Evolutionary conservation across 2,113 vertebrate species (phyloP).

Genomic region (Cardinalis cardinalis): DNA sequence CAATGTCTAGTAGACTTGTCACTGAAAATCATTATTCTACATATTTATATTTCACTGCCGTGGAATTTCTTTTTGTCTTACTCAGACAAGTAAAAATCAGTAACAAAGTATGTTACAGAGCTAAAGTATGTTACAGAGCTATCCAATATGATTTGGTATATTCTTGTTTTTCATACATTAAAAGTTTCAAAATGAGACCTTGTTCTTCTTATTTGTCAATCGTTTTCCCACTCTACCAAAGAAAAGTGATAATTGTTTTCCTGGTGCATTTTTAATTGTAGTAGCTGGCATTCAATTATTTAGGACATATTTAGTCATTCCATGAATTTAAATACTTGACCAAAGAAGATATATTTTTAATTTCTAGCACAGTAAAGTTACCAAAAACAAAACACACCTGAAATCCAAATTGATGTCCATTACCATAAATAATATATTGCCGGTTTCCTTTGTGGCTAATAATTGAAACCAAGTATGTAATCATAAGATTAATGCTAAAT

Average conservation of each 20-base stretch:
- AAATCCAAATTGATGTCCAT: constrained; percentile 17
- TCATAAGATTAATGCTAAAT: constrained; percentile 9
- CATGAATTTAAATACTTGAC: not conserved
- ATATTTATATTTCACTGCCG: not conserved
- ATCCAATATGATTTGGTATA: not conserved
- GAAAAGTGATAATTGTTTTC: not conserved
- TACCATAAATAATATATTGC: constrained; percentile 37
- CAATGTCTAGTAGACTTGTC: not conserved
- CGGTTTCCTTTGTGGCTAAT: constrained; percentile 28
- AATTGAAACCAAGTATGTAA: constrained; percentile 20
- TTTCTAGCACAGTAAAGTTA: not conserved
- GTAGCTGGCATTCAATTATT: not conserved
- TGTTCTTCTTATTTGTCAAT: not conserved
- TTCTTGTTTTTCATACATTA: not conserved
- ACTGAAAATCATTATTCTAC: not conserved
- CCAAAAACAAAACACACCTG: not conserved
- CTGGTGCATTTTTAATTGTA: not conserved
- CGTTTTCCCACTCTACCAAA: not conserved
- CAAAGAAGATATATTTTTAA: not conserved
- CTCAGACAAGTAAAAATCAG: not conserved
- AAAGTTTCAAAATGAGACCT: not conserved
- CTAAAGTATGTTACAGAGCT: not conserved
- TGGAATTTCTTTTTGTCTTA: not conserved
- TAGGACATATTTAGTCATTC: not conserved
- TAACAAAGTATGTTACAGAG: not conserved